Evolutionary conservation across 2,888 invertebrate genomes (phyloP).

Genomic region (Galerucella calmariensis): DNA sequence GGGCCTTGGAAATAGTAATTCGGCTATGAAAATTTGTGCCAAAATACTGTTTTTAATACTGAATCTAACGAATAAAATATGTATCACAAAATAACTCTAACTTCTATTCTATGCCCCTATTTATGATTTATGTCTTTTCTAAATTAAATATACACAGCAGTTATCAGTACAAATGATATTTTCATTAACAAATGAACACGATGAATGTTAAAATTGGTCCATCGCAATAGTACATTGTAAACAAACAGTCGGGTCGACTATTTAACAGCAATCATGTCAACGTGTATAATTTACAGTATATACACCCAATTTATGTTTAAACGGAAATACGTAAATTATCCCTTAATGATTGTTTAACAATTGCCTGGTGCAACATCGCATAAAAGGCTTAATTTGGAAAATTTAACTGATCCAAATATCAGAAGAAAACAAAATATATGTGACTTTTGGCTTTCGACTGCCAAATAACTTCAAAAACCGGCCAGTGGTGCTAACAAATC

Average conservation of each 20-base stretch:
- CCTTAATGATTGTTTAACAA: not conserved
- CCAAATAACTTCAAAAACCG: no score
- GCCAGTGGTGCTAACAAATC: not conserved
- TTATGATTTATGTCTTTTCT: not conserved
- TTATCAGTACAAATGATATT: not conserved
- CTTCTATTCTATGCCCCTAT: no score
- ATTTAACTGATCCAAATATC: no score
- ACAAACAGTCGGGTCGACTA: not conserved
- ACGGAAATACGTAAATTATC: not conserved
- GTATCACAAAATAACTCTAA: no score
- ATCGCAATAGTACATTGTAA: not conserved
- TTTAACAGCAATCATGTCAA: not conserved
- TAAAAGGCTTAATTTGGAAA: not conserved
- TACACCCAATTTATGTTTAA: conserved; percentile 6
- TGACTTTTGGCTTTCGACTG: no score
- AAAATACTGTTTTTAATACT: no score
- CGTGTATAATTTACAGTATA: conserved; percentile 1
- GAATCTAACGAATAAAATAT: no score
- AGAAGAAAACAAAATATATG: no score
- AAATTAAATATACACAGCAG: not conserved
- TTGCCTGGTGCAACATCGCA: not conserved
- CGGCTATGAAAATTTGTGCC: no score
- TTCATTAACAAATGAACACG: not conserved
- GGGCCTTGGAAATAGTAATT: no score
- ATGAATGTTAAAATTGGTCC: not conserved